Percentiles rank a stretch among this genome's conserved stretches.
Conservation (phyloP, 2,797 vertebrate species). For the Gallinago stenura region DNA sequence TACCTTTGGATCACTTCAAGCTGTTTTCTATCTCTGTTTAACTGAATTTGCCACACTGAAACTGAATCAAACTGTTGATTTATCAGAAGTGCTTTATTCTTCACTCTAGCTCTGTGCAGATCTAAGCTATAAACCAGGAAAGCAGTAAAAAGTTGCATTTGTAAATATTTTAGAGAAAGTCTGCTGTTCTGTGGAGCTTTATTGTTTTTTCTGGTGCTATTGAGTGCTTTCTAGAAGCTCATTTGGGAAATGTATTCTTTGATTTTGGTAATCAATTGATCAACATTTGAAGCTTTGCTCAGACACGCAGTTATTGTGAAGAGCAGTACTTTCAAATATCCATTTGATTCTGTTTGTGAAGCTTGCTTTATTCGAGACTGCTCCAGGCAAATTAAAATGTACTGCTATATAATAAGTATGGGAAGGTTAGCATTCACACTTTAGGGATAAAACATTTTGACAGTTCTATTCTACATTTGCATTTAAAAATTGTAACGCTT, state of each 20-base stretch:
- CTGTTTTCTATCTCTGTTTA: neutral
- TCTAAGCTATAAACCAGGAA: constrained; percentile 69
- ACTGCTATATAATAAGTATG: constrained; percentile 48
- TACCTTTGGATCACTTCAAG: neutral
- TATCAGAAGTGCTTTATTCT: neutral
- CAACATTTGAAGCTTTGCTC: constrained; percentile 47
- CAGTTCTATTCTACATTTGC: constrained; percentile 59
- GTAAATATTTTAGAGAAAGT: constrained; percentile 52
- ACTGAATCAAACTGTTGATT: neutral
- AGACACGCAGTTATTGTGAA: constrained; percentile 3
- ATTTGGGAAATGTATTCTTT: constrained; percentile 55
- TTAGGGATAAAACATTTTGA: constrained; percentile 69
- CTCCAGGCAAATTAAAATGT: constrained; percentile 62
- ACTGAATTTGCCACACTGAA: neutral
- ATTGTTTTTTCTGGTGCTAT: neutral
- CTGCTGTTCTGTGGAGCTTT: constrained; percentile 13
- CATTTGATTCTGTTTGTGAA: constrained; percentile 46
- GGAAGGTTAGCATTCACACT: constrained; percentile 48
- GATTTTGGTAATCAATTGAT: constrained; percentile 60
- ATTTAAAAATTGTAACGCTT: constrained; percentile 42
- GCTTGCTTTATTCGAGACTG: constrained; percentile 40
- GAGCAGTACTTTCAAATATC: constrained; percentile 40
- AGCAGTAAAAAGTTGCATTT: constrained; percentile 54
- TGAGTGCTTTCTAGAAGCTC: constrained; percentile 30
- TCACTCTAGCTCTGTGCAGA: constrained; percentile 42